These are phyloP conservation scores for Scomber scombrus DNA, from an alignment of 2,113 vertebrate genomes.

Conservation along the genomic window DNA sequence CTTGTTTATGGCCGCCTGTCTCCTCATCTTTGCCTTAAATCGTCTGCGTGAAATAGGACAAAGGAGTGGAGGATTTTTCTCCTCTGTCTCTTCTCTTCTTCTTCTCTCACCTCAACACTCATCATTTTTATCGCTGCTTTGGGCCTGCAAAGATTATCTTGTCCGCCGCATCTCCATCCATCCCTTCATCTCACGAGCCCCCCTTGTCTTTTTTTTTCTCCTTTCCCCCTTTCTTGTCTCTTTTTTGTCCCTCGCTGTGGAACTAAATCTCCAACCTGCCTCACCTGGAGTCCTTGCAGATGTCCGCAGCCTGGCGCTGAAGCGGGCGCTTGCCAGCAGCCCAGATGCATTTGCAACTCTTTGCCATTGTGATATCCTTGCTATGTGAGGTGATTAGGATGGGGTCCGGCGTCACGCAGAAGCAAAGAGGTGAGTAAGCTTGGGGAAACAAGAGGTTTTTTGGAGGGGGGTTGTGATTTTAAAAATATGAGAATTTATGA, in stretches of 20 bases:
- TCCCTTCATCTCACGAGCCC: constrained; percentile 2
- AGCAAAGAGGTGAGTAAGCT: constrained; percentile 76
- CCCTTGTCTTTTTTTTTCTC: not conserved
- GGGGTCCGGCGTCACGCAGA: constrained; percentile 60
- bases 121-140: constrained; percentile 6
- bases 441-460: no score
- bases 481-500: not conserved
- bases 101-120: constrained; percentile 4
- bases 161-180: constrained; percentile 23
- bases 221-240: not conserved
- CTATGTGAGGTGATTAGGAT: constrained; percentile 76
- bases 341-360: constrained; percentile 83
- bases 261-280: constrained; percentile 44
- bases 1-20: constrained; percentile 24
- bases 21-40: constrained; percentile 36
- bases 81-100: not conserved
- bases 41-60: constrained; percentile 14
- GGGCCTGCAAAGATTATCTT: constrained; percentile 21
- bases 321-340: constrained; percentile 71
- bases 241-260: constrained; percentile 32
- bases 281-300: constrained; percentile 62
- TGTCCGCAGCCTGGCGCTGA: constrained; percentile 73
- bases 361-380: constrained; percentile 75
- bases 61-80: constrained; percentile 33
- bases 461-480: not conserved